Base-by-base conservation (phyloP, 2,888 invertebrate genomes). In the Apotomis capreana region DNA sequence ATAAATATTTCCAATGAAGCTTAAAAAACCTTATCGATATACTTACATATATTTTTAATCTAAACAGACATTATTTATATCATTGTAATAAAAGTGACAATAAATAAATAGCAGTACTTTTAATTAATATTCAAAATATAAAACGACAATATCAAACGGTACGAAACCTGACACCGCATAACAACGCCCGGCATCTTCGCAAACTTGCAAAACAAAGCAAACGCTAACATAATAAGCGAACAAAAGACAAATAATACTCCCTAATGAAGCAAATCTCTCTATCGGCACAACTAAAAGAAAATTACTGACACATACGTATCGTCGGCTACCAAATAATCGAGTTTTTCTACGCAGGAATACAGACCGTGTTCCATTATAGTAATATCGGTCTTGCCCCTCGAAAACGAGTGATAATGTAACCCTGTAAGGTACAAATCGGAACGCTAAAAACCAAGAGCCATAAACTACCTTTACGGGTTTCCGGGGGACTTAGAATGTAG, bases 401-500 rank as follows among this genome's bases (percentile, higher is more conserved):
- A 62, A 57, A 62, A 62, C 26, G 40, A 62, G 37, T 15, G 55
- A 6, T 58, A 44, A 26, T 37, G 12, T 51, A 36, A 44, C 36
- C 0, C 1, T 2, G 0, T 46, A 71, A 68, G 68, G 68, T 57
- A 15, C 15, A 71, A 51, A 62, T 62, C 55, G 40, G 26, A 58
- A 52, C 8, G 5, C 40, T 12, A 40, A 52, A 8, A 37, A 52
- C 58, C 61, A 65, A 49, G 58, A 74, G 74, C 73, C 60, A 78
- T 79, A 79, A 81, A 80, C 76, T 71, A 80, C 74, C 78, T 82
- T 86, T 83, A 82, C 79, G 81, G 81, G 74, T 44, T 58, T 70
- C 76, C 77, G 70, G 74, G 71, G 76, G 79, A 78, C 79, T 81
- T 79, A 78, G 78, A 79, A 77, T 78, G 80, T 78, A 79, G 80